phyloP scores from a whole-genome alignment of 2,797 vertebrate species.

The Brotula barbata region DNA sequence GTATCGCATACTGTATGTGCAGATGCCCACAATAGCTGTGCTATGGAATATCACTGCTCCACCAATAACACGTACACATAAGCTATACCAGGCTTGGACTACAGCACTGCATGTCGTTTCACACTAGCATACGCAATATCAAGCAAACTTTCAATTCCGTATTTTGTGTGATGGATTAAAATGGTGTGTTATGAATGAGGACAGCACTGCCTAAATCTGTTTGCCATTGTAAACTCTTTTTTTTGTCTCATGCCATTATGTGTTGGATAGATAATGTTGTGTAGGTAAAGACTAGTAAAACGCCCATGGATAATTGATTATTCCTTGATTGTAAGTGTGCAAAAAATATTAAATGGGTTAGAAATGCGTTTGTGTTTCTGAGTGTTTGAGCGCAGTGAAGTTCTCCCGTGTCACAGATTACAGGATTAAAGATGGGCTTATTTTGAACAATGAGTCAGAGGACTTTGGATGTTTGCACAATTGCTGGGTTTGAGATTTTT shows the following conservation, averaged over 20 bases:
- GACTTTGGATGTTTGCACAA: conserved; percentile 5
- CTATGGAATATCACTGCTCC: conserved; percentile 65
- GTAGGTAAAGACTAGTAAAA: conserved; percentile 66
- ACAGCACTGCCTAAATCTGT: conserved; percentile 71
- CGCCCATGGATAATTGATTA: conserved; percentile 68
- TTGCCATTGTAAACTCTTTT: conserved; percentile 69
- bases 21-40: conserved; percentile 55
- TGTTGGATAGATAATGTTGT: conserved; percentile 73
- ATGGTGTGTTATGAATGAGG: conserved; percentile 40
- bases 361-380: conserved; percentile 47
- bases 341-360: conserved; percentile 77
- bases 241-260: conserved; percentile 69
- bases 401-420: neutral
- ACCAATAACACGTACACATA: conserved; percentile 58
- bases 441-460: no score
- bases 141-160: conserved; percentile 58
- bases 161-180: conserved; percentile 60
- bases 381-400: no score
- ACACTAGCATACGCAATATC: conserved; percentile 73
- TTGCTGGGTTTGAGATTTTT: neutral
- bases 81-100: conserved; percentile 58
- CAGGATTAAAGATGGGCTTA: conserved; percentile 1
- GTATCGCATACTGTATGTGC: conserved; percentile 58
- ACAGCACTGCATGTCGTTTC: conserved; percentile 77
- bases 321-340: conserved; percentile 78